Evolutionary conservation across 2,888 invertebrate species (phyloP).

Genomic region (Diachrysia chrysitis): DNA sequence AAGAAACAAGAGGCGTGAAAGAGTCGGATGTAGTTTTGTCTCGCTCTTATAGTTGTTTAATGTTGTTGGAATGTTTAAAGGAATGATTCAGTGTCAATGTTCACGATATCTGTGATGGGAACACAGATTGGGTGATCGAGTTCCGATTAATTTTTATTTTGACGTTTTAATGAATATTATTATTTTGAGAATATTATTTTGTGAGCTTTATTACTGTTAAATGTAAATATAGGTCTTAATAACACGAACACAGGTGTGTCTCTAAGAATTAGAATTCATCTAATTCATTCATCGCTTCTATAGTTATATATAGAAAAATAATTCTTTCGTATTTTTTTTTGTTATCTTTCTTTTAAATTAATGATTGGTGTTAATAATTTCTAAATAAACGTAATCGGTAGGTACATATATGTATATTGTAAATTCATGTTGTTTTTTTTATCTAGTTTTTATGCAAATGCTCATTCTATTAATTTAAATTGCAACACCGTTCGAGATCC

Average conservation of each 20-base stretch:
- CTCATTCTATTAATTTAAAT: no score
- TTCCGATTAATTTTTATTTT: conserved; percentile 55
- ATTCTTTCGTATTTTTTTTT: not conserved
- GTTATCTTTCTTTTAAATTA: not conserved
- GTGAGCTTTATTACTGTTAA: conserved; percentile 1
- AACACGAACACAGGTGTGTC: conserved; percentile 4
- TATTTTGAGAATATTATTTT: conserved; percentile 25
- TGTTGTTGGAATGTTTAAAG: conserved; percentile 69
- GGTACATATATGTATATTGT: no score
- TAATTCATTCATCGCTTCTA: not conserved
- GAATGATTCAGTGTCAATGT: conserved; percentile 73
- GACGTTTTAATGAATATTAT: conserved; percentile 57
- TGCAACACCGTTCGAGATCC: no score
- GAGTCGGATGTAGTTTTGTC: conserved; percentile 53
- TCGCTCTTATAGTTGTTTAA: conserved; percentile 54
- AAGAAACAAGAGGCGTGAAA: conserved; percentile 85
- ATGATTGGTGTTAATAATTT: no score
- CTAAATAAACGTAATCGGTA: no score
- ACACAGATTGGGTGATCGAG: conserved; percentile 50
- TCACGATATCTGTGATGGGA: conserved; percentile 61
- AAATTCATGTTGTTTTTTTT: no score
- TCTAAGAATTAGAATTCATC: not conserved
- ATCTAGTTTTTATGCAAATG: no score
- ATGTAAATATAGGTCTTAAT: not conserved
- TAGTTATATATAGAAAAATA: not conserved